Evolutionary conservation across 92 coral and sea anemone genomes (phyloP).

Genomic region (Pocillopora grandis): DNA sequence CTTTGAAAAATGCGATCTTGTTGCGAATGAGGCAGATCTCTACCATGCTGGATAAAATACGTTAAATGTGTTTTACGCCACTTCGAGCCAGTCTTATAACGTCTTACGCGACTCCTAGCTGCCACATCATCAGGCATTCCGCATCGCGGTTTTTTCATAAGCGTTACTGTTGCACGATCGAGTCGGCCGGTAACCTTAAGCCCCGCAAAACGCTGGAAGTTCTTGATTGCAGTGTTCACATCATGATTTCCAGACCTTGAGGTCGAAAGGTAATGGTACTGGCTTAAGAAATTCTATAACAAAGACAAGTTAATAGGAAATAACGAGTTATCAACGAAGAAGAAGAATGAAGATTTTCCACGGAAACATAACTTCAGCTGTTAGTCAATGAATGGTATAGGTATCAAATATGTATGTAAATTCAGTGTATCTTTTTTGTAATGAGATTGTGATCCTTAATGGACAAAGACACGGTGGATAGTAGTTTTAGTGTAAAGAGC

Average conservation of each 20-base stretch:
- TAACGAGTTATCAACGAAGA: too few relatives aligned
- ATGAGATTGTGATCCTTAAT: too few relatives aligned
- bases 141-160: conserved; percentile 77
- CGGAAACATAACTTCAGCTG: too few relatives aligned
- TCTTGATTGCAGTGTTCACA: conserved; percentile 52
- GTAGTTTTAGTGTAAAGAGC: too few relatives aligned
- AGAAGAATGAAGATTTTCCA: too few relatives aligned
- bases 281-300: conserved; percentile 57
- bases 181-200: conserved; percentile 71
- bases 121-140: conserved; percentile 74
- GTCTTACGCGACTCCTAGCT: conserved; percentile 42
- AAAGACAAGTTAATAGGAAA: background rate
- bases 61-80: conserved; percentile 55
- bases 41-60: conserved; percentile 56
- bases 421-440: too few relatives aligned
- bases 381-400: too few relatives aligned
- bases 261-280: conserved; percentile 71
- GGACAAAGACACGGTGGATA: too few relatives aligned
- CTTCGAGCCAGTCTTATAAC: conserved; percentile 56
- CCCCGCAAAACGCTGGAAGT: conserved; percentile 71
- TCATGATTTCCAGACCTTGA: conserved; percentile 82
- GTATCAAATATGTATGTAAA: too few relatives aligned
- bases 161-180: conserved; percentile 55
- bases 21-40: conserved; percentile 46
- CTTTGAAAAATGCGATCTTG: conserved; percentile 59